A percentile compares a stretch with the other conserved stretches of the same genome.
phyloP scores from a whole-genome alignment of 2,113 vertebrate genomes.

The rabbit (Oryctolagus cuniculus) region mOryCun1.1 NC_091440.1:41306501-41307000 shows the following conservation, averaged over 20 bases:
- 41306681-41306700: conserved; percentile 92
- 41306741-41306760: conserved; percentile 87
- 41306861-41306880: conserved; percentile 54
- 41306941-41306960: conserved; percentile 48
- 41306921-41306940: not conserved
- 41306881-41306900: conserved; percentile 15
- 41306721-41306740: conserved; percentile 86
- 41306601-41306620: conserved; percentile 93
- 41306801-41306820: conserved; percentile 74
- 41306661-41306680: conserved; percentile 95
- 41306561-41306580: conserved; percentile 79
- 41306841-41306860: conserved; percentile 69
- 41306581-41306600: conserved; percentile 93
- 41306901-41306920: not conserved
- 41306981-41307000: not conserved
- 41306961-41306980: not conserved
- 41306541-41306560: conserved; percentile 82
- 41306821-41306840: conserved; percentile 71
- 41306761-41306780: conserved; percentile 89
- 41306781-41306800: conserved; percentile 81
- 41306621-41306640: conserved; percentile 95
- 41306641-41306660: conserved; percentile 94
- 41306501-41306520: conserved; percentile 50
- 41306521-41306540: conserved; percentile 58
- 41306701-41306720: conserved; percentile 87